Base-by-base conservation (phyloP, 2,888 invertebrate genomes). In the Taphrorychus bicolor region DNA sequence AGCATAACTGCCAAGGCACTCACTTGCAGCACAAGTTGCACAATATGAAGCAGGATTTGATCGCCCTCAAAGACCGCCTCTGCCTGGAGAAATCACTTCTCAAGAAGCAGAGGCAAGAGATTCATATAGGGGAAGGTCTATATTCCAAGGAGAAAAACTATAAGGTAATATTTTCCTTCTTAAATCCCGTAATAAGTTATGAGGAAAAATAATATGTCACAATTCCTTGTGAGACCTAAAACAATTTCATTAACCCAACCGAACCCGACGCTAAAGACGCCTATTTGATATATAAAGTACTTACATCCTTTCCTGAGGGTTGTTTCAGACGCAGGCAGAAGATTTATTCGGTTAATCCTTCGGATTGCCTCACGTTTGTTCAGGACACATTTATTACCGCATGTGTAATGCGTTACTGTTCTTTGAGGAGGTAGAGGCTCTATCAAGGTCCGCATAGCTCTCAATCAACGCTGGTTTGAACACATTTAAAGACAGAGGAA, bases 271-370 rank as follows among this genome's bases (percentile, higher is more conserved):
- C 9, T 45, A 21, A 59, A 32, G 48, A 59, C 32, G 23, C 19
- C 32, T 19, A 59, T 24, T 19, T 49, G 17, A 49, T 48, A 16
- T 16, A 18, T 32, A 49, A 24, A 49, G 32, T 59, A 49, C 49
- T 48, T 22, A 23, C 45, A 41, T 32, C 32, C 32, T 49, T 59
- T 59, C 48, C 59, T 49, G 5, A 17, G 58, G 22, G 45, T 22
- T 45, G 58, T 59, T 49, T 49, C 59, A 24, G 49, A 59, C 59
- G 24, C 41, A 7, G 42, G 59, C 14, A 14, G 3, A 18, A 59
- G 49, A 59, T 59, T 59, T 59, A 59, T 59, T 59, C 5, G n/a
- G 49, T 24, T n/a, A 49, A 59, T 59, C 32, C 19, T 49, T 5
- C 16, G 24, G 32, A 49, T 49, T 49, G 18, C 49, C 49, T 49